phyloP scores from a whole-genome alignment of 2,113 vertebrate genomes.

The Aviceda subcristata region DNA sequence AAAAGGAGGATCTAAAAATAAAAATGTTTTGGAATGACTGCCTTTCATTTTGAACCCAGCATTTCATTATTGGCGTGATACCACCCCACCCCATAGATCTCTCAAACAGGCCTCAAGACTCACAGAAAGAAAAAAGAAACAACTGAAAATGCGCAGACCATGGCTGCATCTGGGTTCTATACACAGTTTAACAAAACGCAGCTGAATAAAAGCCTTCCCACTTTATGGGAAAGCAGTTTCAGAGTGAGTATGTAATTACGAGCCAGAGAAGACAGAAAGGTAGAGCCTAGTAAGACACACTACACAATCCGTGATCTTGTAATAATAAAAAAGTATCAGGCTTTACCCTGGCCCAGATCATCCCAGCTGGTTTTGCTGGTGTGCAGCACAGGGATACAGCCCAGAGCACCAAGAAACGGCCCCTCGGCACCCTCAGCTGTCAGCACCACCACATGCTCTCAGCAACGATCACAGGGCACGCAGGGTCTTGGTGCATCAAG shows the following conservation, averaged over 20 bases:
- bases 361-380: background rate
- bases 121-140: background rate
- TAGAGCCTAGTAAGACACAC: background rate
- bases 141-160: background rate
- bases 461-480: accelerated
- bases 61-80: background rate
- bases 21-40: background rate
- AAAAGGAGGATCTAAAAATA: slow-evolving; percentile 28
- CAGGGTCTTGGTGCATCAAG: background rate
- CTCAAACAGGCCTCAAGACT: background rate
- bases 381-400: background rate
- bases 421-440: background rate
- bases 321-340: background rate
- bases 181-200: background rate
- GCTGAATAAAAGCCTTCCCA: background rate
- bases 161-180: background rate
- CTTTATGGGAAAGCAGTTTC: background rate
- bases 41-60: background rate
- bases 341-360: background rate
- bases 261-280: background rate
- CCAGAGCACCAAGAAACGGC: background rate
- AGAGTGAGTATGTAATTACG: background rate
- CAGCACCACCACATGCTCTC: background rate
- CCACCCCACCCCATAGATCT: background rate
- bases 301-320: no score